phyloP scores from a whole-genome alignment of 2,797 vertebrate genomes.

The Neomorphus geoffroyi region DNA sequence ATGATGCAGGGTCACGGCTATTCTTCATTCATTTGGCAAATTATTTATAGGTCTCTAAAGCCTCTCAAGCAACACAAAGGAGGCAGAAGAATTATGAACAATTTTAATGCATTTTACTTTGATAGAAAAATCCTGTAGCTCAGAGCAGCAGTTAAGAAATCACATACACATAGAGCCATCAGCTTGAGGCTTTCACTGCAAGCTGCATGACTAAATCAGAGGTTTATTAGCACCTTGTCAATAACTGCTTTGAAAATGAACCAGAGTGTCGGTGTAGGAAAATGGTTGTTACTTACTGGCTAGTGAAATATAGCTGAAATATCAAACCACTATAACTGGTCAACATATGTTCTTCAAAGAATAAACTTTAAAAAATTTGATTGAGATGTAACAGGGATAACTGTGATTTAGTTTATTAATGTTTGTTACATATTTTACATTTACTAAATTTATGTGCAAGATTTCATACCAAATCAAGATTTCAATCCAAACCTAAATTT shows the following conservation, averaged over 20 bases:
- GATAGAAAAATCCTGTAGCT: conserved; percentile 54
- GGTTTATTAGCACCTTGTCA: conserved; percentile 23
- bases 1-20: conserved; percentile 48
- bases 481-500: neutral
- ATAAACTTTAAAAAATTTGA: neutral
- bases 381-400: neutral
- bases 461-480: neutral
- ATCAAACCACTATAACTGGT: neutral
- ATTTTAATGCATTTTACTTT: conserved; percentile 68
- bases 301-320: neutral
- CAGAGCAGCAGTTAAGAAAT: conserved; percentile 47
- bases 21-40: conserved; percentile 53
- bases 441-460: neutral
- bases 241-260: conserved; percentile 15
- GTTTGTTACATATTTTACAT: neutral
- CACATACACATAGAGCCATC: conserved; percentile 16
- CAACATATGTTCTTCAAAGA: neutral
- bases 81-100: conserved; percentile 66
- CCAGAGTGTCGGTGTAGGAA: neutral
- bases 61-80: conserved; percentile 69
- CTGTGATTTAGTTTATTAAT: neutral
- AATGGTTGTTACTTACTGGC: neutral
- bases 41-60: conserved; percentile 69
- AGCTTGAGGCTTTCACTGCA: conserved; percentile 31
- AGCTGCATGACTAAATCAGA: conserved; percentile 32